These are phyloP conservation scores for Tuta absoluta DNA, from an alignment of 2,888 invertebrate genomes.

Conservation along the genomic window DNA sequence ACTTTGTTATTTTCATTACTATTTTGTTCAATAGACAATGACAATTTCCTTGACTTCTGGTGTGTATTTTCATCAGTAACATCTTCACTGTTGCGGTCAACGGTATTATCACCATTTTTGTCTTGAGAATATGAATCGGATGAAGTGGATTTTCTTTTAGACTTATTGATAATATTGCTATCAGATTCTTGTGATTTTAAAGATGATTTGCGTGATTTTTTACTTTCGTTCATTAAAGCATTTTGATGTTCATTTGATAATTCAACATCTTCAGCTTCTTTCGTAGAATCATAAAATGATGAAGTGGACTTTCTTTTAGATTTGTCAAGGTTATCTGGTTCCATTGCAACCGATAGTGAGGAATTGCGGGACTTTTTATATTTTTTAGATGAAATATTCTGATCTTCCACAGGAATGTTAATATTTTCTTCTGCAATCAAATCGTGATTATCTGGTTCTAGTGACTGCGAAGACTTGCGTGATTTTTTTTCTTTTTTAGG, in stretches of 20 bases:
- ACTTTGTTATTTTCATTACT: constrained; percentile 31
- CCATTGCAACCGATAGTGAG: background rate
- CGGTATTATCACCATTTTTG: background rate
- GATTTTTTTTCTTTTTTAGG: too few relatives aligned
- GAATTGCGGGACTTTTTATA: background rate
- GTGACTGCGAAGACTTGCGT: too few relatives aligned
- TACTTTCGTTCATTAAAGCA: background rate
- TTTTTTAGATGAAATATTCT: background rate
- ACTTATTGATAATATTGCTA: constrained; percentile 31
- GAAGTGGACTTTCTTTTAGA: background rate
- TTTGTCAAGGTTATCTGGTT: background rate
- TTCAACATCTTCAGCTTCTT: background rate
- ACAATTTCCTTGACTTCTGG: constrained; percentile 35
- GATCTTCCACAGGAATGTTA: background rate
- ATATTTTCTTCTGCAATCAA: background rate
- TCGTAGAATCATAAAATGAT: background rate
- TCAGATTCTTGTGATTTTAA: constrained; percentile 2
- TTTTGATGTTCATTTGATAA: background rate
- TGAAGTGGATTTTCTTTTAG: constrained; percentile 40
- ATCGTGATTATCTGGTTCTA: too few relatives aligned
- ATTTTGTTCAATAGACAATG: constrained; percentile 34
- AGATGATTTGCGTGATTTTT: background rate
- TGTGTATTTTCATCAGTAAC: background rate
- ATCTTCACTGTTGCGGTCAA: background rate
- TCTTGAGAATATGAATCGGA: background rate